Conservation (phyloP, 2,113 vertebrate genomes). For the Condylura cristata region DNA sequence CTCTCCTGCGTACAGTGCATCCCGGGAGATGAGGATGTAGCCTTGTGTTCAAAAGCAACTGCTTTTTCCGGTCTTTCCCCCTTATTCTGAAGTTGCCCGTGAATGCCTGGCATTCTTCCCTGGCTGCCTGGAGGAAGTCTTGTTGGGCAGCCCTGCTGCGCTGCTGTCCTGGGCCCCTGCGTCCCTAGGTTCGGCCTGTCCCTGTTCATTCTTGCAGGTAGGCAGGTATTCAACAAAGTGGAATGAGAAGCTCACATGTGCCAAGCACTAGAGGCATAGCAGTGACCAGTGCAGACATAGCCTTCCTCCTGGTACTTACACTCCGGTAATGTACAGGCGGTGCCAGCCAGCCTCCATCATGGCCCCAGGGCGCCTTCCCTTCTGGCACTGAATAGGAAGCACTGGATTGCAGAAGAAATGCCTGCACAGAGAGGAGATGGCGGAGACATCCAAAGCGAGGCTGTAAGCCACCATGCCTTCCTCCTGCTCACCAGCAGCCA, state of each 20-base stretch:
- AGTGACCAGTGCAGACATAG: background rate
- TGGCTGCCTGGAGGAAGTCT: background rate
- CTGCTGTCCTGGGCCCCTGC: too few relatives aligned
- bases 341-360: background rate
- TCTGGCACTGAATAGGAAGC: background rate
- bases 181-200: background rate
- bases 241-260: background rate
- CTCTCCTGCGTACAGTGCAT: rapidly evolving
- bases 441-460: background rate
- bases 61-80: background rate
- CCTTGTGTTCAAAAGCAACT: background rate
- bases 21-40: background rate
- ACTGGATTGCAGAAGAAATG: background rate
- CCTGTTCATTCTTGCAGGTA: too few relatives aligned
- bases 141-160: too few relatives aligned
- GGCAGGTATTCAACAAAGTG: background rate
- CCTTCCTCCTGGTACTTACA: background rate
- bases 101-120: rapidly evolving
- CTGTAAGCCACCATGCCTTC: rapidly evolving
- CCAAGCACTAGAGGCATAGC: background rate
- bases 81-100: rapidly evolving
- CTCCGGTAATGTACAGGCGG: background rate
- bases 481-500: rapidly evolving
- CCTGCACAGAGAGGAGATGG: background rate
- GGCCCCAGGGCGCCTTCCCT: background rate